Percentiles rank a stretch among this genome's conserved stretches.
These are phyloP conservation scores for Odiellus spinosus DNA, from an alignment of 2,888 invertebrate genomes.

Conservation along the genomic window DNA sequence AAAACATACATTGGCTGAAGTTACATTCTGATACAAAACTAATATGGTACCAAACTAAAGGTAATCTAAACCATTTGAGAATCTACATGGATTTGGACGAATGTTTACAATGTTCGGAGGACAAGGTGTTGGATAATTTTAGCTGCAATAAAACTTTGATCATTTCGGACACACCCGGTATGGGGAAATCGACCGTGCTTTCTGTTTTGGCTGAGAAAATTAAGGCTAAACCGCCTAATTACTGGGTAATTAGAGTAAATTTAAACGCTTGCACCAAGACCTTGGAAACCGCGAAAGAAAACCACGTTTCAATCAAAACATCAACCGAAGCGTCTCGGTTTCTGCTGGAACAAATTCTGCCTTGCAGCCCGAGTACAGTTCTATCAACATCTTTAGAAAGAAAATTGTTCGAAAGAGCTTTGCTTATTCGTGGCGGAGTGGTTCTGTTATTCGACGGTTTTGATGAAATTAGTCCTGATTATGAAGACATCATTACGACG, in stretches of 20 bases:
- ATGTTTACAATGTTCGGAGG: neutral
- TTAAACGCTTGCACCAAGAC: neutral
- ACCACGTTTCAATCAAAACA: neutral
- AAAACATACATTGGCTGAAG: conserved; percentile 1
- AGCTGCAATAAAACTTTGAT: neutral
- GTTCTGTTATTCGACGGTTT: conserved; percentile 1
- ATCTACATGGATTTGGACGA: neutral
- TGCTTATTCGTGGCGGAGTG: neutral
- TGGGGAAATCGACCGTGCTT: conserved; percentile 2
- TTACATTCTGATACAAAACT: too few species aligned
- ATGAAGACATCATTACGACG: neutral
- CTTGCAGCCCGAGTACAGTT: neutral
- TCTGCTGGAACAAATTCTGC: too few species aligned
- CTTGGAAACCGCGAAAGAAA: neutral
- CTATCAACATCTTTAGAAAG: neutral
- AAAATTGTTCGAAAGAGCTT: neutral
- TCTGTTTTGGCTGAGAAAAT: neutral
- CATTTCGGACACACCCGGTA: conserved; percentile 1
- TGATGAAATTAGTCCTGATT: conserved; percentile 1
- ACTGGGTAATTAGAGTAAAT: conserved; percentile 2
- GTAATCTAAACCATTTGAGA: neutral
- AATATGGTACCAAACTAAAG: neutral
- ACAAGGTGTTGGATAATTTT: neutral
- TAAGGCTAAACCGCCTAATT: neutral
- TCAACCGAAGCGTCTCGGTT: neutral